Evolutionary conservation across 2,113 vertebrate species (phyloP), one percentile per base, ranked within the genome.

Genomic region (Rhinoptilus africanus): DNA sequence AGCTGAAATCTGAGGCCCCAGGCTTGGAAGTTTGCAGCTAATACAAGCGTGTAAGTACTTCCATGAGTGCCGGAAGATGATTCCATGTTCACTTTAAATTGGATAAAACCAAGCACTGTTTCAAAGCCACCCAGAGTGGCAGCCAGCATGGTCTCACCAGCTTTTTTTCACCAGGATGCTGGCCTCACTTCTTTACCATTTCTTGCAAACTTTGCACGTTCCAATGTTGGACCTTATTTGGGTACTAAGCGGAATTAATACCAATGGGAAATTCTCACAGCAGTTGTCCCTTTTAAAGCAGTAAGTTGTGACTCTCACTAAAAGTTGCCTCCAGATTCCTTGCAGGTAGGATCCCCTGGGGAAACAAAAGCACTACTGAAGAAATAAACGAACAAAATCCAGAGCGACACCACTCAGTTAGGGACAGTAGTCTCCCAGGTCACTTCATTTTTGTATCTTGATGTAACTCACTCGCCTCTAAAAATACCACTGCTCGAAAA

Each of bases 21-120:
- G 5, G 6, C 54, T 7, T 74, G 43, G 14, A 91, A 28, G 6
- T 35, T 10, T 50, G 19, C 28, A 51, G 39, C 30, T 62, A 45
- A 48, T 48, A 7, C 14, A 26, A 14, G 3, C 0, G 0, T 19
- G 15, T 50, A 11, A 76, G 7, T 30, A 14, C 15, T 84, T 74
- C 22, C 23, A 9, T 8, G 30, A 77, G 22, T 6, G 17, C 27
- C 56, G 53, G 35, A 66, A 86, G n/a, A 4, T 73, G 39, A 89
- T 84, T n/a, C 27, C 24, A 5, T 4, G 1, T 30, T 63, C 13
- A 8, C 6, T 82, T 89, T 51, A 32, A 89, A 67, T 43, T 26
- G 43, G 34, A 10, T 60, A 48, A 79, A 93, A 30, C 9, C 1
- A 37, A 14, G 5, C 8, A 10, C 10, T 22, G 14, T 18, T 86